Conservation (phyloP, 2,797 vertebrate genomes). For the Epinephelus awoara region DNA sequence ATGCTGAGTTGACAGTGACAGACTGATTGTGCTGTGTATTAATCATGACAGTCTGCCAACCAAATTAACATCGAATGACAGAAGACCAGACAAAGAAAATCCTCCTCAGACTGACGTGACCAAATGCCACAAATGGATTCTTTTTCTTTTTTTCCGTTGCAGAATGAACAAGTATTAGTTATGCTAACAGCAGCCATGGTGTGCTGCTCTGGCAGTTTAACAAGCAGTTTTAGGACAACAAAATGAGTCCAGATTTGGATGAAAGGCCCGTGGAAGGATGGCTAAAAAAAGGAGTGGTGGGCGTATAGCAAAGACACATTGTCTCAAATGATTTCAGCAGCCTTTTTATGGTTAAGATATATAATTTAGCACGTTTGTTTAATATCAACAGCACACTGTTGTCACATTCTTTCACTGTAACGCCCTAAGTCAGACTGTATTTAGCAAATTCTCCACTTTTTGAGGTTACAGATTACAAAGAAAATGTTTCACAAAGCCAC, state of each 20-base stretch:
- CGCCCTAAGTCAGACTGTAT: not conserved
- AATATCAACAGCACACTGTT: conserved; percentile 14
- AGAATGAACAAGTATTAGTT: conserved; percentile 16
- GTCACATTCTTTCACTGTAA: conserved; percentile 21
- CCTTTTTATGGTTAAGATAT: conserved; percentile 1
- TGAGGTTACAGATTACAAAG: conserved; percentile 25
- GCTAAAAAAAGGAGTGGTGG: conserved; percentile 42
- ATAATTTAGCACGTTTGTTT: conserved; percentile 14
- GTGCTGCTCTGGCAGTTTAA: conserved; percentile 23
- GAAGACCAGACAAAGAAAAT: conserved; percentile 24
- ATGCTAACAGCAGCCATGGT: conserved; percentile 4
- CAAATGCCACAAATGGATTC: conserved; percentile 13
- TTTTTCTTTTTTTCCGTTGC: not conserved
- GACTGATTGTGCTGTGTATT: conserved; percentile 49
- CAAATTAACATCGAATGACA: not conserved
- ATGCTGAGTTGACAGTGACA: conserved; percentile 48
- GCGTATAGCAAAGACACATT: conserved; percentile 35
- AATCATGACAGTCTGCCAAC: conserved; percentile 43
- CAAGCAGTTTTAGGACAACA: conserved; percentile 3
- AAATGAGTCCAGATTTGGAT: conserved; percentile 28
- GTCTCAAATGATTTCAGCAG: conserved; percentile 27
- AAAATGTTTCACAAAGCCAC: conserved; percentile 14
- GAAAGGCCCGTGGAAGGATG: conserved; percentile 23
- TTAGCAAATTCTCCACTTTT: conserved; percentile 8
- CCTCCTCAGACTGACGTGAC: conserved; percentile 8